A percentile compares a stretch with the other conserved stretches of the same genome.
Conservation (phyloP, 2,797 vertebrate species). For the Sitta carolinensis region DNA sequence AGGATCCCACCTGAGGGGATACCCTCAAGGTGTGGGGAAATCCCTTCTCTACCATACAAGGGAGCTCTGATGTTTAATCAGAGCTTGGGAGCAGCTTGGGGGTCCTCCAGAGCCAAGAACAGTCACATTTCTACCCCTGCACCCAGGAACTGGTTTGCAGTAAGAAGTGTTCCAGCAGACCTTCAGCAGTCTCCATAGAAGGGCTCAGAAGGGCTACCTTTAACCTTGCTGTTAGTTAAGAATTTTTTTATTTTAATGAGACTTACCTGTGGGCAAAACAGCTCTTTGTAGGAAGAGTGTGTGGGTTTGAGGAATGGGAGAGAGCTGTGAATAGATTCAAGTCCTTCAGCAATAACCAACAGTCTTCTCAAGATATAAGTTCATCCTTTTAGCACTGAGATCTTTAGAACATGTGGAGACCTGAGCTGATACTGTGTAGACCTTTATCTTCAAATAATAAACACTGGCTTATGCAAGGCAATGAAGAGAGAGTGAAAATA, state of each 20-base stretch:
- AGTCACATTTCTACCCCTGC: not conserved
- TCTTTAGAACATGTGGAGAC: not conserved
- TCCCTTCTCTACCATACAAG: not conserved
- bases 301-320: slow-evolving; percentile 37
- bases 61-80: not conserved
- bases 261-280: not conserved
- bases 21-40: not conserved
- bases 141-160: not conserved
- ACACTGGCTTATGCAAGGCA: not conserved
- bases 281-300: not conserved
- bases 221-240: not conserved
- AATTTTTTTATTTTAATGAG: not conserved
- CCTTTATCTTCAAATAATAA: slow-evolving; percentile 2
- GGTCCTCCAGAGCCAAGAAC: not conserved
- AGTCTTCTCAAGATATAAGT: not conserved
- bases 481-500: not conserved
- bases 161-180: not conserved
- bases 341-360: not conserved
- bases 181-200: not conserved
- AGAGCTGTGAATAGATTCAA: not conserved
- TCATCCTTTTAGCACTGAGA: not conserved
- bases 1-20: not conserved
- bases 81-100: not conserved
- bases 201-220: not conserved
- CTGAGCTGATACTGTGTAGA: not conserved